Conservation (phyloP, 2,113 vertebrate genomes). For the Accipiter virgatus region DNA sequence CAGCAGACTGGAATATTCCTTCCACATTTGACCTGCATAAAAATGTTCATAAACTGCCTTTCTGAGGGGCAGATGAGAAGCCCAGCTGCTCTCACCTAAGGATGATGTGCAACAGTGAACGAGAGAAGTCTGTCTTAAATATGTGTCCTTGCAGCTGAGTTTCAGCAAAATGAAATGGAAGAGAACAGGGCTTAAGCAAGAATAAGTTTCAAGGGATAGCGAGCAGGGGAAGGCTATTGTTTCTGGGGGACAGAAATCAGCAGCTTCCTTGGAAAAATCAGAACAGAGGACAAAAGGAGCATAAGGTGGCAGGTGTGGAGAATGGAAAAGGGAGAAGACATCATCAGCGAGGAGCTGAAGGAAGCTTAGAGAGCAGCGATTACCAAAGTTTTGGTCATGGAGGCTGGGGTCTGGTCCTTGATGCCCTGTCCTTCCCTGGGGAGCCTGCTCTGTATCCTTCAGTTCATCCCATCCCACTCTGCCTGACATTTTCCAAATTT, state of each 20-base stretch:
- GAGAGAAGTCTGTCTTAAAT: not conserved
- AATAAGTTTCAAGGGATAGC: not conserved
- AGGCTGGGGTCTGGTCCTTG: not conserved
- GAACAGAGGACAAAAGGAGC: not conserved
- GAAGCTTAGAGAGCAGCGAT: not conserved
- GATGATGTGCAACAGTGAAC: not conserved
- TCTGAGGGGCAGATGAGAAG: not conserved
- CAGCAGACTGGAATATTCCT: not conserved
- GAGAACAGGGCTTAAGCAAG: not conserved
- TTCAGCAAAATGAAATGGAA: not conserved
- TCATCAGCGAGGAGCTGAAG: not conserved
- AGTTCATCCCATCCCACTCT: not conserved
- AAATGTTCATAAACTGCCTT: constrained; percentile 14
- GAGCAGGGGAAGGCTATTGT: not conserved
- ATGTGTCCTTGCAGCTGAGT: not conserved
- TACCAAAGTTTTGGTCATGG: not conserved
- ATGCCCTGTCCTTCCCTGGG: not conserved
- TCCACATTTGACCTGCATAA: constrained; percentile 10
- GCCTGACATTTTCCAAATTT: not conserved
- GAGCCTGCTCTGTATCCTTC: not conserved
- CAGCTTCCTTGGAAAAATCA: not conserved
- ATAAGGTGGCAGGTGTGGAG: not conserved
- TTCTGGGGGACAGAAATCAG: not conserved
- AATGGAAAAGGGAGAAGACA: not conserved
- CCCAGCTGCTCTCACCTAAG: not conserved